Base-by-base conservation (phyloP, 2,797 vertebrate genomes). In the Schizothorax lantsangensis region DNA sequence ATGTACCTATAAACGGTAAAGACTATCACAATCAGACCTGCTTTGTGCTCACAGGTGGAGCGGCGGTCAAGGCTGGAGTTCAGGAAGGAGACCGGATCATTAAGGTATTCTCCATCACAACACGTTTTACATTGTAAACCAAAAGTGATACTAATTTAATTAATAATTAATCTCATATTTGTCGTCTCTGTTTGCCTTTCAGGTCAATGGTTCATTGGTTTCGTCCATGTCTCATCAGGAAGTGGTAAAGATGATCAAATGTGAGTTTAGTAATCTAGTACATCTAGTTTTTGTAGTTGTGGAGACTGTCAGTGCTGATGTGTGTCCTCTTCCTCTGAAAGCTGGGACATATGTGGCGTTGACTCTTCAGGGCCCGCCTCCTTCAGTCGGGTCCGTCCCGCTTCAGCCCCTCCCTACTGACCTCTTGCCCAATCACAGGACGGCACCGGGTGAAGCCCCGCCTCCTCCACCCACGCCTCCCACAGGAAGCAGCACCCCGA, bases 201-300 rank as follows among this genome's bases (percentile, higher is more conserved):
- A 99, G 98, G 98, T 99, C 78, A 99, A 99, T 0, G 98, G 98
- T 85, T 97, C 96, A 0, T 92, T 97, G 92, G 98, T 98, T 89
- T 96, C 97, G 82, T 97, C 97, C 90, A 97, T 98, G 95, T 97
- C 98, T 17, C 98, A 99, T 88, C 95, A 99, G 87, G 97, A 99
- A 87, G 98, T 99, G 84, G 98, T 99, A 66, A 98, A 98, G 92
- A 95, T 99, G 89, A 99, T 99, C 93, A 99, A 98, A 93, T 97
- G 98, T 99, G 91, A 97, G 97, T 97, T 12, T 26, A 0, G 3
- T 14, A 6, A 11, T 83, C 23, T 17, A 43, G 3, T 0, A 3
- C 1, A 2, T 49, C 19, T 57, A 30, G 73, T 30, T 23, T 30
- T 3, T 64, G 17, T n/a, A 1, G 3, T 26, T 21, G 5, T n/a